phyloP scores from a whole-genome alignment of 1,140 invertebrate genomes.

The Ips nitidus region DNA sequence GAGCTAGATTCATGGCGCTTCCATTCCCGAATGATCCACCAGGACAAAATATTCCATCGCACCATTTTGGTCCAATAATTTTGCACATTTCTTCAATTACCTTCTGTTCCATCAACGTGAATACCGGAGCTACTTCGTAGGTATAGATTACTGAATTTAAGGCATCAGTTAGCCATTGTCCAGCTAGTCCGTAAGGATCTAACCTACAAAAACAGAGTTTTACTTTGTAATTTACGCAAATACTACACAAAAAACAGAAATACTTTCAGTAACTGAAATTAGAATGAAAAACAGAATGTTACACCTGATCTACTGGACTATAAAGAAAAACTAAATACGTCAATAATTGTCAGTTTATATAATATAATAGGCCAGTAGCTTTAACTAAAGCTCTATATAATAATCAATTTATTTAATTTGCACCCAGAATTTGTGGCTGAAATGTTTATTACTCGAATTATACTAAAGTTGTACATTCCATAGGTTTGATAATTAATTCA shows the following conservation, averaged over 20 bases:
- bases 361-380: too few species aligned
- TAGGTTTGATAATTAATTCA: too few species aligned
- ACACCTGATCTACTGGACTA: too few species aligned
- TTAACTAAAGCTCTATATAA: too few species aligned
- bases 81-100: conserved; percentile 58
- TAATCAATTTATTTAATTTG: too few species aligned
- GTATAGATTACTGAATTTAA: conserved; percentile 61
- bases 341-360: too few species aligned
- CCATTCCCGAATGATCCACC: conserved; percentile 76
- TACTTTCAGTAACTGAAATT: not conserved
- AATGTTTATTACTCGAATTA: too few species aligned
- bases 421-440: too few species aligned
- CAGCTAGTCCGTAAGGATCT: conserved; percentile 59
- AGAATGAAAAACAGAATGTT: not conserved
- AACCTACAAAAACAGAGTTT: conserved; percentile 44
- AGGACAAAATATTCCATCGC: conserved; percentile 70
- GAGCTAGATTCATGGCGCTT: conserved; percentile 65
- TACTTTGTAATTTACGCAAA: not conserved
- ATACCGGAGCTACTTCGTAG: conserved; percentile 60
- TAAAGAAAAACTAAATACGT: too few species aligned
- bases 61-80: conserved; percentile 52
- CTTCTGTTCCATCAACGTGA: conserved; percentile 57
- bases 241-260: not conserved
- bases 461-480: too few species aligned
- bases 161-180: conserved; percentile 58